Evolutionary conservation across 1,140 invertebrate genomes (phyloP), one percentile per base, ranked within the genome.

Genomic region (Drosophila rhopaloa): DNA sequence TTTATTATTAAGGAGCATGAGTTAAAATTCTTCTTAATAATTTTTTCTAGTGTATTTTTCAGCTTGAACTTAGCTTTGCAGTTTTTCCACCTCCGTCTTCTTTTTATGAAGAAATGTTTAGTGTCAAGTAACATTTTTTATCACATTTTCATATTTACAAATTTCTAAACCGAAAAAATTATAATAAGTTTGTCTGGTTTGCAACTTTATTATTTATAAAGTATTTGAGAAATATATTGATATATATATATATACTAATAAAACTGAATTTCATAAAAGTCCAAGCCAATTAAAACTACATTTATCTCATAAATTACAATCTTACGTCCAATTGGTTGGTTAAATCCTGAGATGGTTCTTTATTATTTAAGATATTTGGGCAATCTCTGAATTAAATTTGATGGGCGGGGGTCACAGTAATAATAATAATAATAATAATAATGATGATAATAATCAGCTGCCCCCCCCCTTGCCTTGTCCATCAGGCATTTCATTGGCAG

Each of bases 401-500:
- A 61, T 19, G 11, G 24, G 19, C 24, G 16, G 24, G 32, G 32
- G 32, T 63, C 10, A 48, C 29, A 19, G 16, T 32, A 37, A 37
- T 37, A 60, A 46, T 37, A 14, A 63, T 44, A 14, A 56, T 59
- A 43, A 44, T 27, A 43, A 32, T 50, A 24, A 66, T 51, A 37
- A 13, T 32, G 14, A 41, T 43, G 35, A 32, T n/a, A 14, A 68
- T 71, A 56, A 68, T 68, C 50, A 35, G n/a, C 5, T 9, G 3
- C n/a, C 13, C 8, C 13, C 8, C 5, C 29, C 35, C 2, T 29
- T 5, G 14, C 32, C 32, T 14, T 38, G 53, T 27, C 43, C 53
- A 65, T 54, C 68, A 67, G 63, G 53, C 81, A 86, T 85, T 85
- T 85, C 81, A 81, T 81, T 85, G 81, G 74, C 82, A 86, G 82